Percentiles rank a stretch among this genome's conserved stretches.
phyloP scores from a whole-genome alignment of 2,797 vertebrate species.

The Pangasius djambal region DNA sequence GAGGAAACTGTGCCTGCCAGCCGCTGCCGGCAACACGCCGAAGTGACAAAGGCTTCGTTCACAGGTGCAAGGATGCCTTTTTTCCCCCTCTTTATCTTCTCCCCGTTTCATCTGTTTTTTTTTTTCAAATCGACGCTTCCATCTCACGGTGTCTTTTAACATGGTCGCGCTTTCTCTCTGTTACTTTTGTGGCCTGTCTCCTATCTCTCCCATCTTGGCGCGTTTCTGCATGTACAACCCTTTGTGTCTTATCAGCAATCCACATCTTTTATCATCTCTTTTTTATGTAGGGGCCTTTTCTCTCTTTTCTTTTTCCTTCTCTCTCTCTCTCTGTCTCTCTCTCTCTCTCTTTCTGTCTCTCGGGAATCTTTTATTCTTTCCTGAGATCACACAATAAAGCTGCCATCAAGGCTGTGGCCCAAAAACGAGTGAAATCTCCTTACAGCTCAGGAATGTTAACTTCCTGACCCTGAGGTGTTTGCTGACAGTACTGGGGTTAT shows the following conservation, averaged over 20 bases:
- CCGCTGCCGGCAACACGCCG: conserved; percentile 61
- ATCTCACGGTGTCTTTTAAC: conserved; percentile 48
- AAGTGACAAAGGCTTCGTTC: conserved; percentile 64
- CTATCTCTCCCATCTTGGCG: conserved; percentile 70
- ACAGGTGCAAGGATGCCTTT: conserved; percentile 68
- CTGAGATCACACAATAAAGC: conserved; percentile 35
- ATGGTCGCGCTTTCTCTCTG: conserved; percentile 53
- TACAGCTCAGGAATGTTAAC: conserved; percentile 43
- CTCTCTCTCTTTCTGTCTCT: conserved; percentile 6
- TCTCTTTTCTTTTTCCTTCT: conserved; percentile 27
- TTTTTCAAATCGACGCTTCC: conserved; percentile 45
- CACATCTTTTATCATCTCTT: conserved; percentile 72
- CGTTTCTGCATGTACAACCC: conserved; percentile 73
- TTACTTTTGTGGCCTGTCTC: conserved; percentile 66
- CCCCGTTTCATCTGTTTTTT: conserved; percentile 17
- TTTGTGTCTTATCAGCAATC: conserved; percentile 76
- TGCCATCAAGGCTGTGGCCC: conserved; percentile 32
- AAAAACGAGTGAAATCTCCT: conserved; percentile 40
- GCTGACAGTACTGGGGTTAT: conserved; percentile 27
- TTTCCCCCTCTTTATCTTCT: conserved; percentile 29
- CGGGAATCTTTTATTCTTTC: conserved; percentile 38
- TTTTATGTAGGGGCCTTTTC: conserved; percentile 67
- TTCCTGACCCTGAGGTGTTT: conserved; percentile 46
- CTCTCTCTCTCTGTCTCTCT: conserved; percentile 9
- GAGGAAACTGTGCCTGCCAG: conserved; percentile 75